A percentile compares a stretch with the other conserved stretches of the same genome.
Conservation (phyloP, 2,797 vertebrate species). For the Bradypodion ventrale region DNA sequence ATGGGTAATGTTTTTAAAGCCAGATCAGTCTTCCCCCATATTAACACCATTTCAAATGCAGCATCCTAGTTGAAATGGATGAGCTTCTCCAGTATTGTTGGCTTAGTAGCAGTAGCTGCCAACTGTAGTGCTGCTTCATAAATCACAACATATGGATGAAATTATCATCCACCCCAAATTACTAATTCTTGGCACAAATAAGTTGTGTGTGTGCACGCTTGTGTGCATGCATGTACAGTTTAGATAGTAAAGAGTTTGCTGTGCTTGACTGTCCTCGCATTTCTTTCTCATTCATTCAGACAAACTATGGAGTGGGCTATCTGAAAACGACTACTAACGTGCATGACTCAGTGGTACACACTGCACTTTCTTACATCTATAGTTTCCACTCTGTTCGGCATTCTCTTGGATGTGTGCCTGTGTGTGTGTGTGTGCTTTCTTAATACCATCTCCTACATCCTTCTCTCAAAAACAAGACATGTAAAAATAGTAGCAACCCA, state of each 20-base stretch:
- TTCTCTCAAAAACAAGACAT: constrained; percentile 74
- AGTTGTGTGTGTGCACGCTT: constrained; percentile 24
- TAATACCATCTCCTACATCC: constrained; percentile 54
- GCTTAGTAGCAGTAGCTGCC: neutral
- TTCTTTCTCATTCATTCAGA: constrained; percentile 22
- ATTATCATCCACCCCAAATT: constrained; percentile 59
- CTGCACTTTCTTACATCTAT: constrained; percentile 31
- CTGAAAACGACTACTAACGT: neutral
- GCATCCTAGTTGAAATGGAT: constrained; percentile 14
- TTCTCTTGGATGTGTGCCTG: constrained; percentile 25
- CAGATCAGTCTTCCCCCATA: neutral
- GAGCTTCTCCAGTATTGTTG: neutral
- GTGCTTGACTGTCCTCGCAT: constrained; percentile 40
- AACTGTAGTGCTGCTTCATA: constrained; percentile 34
- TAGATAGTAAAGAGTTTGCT: constrained; percentile 53
- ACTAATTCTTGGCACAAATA: constrained; percentile 64
- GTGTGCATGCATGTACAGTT: constrained; percentile 21
- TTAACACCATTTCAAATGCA: constrained; percentile 19
- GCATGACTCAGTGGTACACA: constrained; percentile 6
- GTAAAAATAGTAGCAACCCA: constrained; percentile 84
- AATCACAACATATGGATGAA: constrained; percentile 35
- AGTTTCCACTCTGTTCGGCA: constrained; percentile 43
- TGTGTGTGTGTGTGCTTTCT: constrained; percentile 1
- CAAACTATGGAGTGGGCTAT: constrained; percentile 32
- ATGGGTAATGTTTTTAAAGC: constrained; percentile 19